Conservation (phyloP, 2,888 invertebrate genomes). For the Megalurothrips usitatus region DNA sequence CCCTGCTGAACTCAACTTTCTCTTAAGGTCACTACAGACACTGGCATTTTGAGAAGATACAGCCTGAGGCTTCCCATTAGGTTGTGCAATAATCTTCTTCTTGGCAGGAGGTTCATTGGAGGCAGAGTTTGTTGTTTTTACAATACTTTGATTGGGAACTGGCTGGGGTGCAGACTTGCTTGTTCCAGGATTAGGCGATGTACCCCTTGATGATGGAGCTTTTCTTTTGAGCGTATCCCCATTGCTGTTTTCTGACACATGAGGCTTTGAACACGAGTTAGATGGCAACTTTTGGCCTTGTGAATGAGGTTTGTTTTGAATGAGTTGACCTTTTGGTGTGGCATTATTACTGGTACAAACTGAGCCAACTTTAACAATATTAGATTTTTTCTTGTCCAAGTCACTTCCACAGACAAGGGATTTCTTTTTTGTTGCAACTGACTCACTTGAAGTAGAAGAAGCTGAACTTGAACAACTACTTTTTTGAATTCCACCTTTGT, state of each 20-base stretch:
- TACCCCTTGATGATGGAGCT: background rate
- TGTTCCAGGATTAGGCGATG: background rate
- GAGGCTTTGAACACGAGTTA: background rate
- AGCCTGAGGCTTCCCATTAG: slow-evolving; percentile 1
- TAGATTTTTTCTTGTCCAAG: background rate
- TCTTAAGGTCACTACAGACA: background rate
- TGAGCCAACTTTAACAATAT: background rate
- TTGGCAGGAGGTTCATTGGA: background rate
- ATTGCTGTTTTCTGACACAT: background rate
- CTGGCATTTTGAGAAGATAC: background rate
- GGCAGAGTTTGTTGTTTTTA: background rate
- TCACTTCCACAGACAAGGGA: background rate
- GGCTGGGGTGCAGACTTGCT: background rate
- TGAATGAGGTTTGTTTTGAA: background rate
- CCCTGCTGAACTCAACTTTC: background rate
- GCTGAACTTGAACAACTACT: background rate
- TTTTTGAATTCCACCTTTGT: background rate
- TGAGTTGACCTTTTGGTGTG: background rate
- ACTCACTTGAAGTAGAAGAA: background rate
- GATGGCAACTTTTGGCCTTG: background rate
- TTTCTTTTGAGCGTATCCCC: background rate
- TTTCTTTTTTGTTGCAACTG: background rate
- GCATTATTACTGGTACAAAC: background rate
- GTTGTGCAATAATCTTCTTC: background rate
- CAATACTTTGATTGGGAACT: background rate